Percentiles rank a stretch among this genome's conserved stretches.
phyloP scores from a whole-genome alignment of 2,113 vertebrate species.

The Chloropsis hardwickii region DNA sequence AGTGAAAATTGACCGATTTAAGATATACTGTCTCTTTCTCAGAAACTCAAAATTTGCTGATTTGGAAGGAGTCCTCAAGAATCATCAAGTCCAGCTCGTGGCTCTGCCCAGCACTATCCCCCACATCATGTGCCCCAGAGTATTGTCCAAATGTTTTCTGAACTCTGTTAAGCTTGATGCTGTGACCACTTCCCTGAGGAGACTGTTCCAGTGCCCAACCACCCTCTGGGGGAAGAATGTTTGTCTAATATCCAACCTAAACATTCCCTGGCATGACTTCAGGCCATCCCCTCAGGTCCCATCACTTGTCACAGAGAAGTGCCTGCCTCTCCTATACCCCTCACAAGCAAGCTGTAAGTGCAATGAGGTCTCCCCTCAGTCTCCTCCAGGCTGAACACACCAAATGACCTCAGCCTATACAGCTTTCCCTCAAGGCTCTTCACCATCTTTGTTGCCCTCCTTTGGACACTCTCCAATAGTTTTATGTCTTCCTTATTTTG shows the following conservation, averaged over 20 bases:
- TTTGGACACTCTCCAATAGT: background rate
- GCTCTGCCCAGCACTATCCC: background rate
- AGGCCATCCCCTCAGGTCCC: background rate
- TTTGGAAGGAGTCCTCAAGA: background rate
- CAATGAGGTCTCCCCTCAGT: background rate
- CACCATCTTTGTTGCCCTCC: background rate
- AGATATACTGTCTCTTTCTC: background rate
- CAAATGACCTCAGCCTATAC: rapidly evolving
- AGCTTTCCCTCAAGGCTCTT: background rate
- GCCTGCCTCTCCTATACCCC: background rate
- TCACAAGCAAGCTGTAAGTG: rapidly evolving
- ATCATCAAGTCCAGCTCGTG: background rate
- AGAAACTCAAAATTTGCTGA: background rate
- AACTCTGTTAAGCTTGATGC: background rate
- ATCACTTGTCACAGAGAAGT: no score
- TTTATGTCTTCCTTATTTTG: background rate
- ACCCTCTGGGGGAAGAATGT: background rate
- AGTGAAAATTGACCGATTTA: background rate
- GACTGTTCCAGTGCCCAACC: rapidly evolving
- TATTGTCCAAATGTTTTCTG: background rate
- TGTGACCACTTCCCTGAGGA: background rate
- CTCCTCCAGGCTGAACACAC: background rate
- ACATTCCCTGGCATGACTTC: background rate
- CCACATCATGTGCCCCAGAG: background rate
- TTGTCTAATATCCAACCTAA: background rate